Percentiles rank a stretch among this genome's conserved stretches.
These are phyloP conservation scores for Epinotia demarniana DNA, from an alignment of 2,888 invertebrate species.

Conservation along the genomic window DNA sequence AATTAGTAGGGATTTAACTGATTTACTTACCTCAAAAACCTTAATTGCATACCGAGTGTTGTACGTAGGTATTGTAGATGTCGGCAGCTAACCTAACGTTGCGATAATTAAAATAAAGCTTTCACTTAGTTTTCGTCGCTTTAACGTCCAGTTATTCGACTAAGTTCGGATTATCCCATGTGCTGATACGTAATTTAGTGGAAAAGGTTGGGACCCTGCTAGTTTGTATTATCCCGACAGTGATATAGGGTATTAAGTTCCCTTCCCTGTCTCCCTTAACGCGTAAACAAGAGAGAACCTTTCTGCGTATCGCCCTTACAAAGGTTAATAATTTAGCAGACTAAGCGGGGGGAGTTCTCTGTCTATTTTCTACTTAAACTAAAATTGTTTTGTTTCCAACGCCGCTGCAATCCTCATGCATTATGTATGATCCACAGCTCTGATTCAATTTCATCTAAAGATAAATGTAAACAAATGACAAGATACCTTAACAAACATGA, in stretches of 20 bases:
- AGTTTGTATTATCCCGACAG: constrained; percentile 83
- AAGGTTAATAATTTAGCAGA: constrained; percentile 83
- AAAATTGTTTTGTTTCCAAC: constrained; percentile 75
- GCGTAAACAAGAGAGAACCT: constrained; percentile 83
- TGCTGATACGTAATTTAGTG: constrained; percentile 83
- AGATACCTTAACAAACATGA: not conserved
- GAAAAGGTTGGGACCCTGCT: constrained; percentile 83
- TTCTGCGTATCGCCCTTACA: constrained; percentile 79
- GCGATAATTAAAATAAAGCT: constrained; percentile 58
- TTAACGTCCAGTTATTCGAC: constrained; percentile 70
- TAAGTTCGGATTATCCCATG: constrained; percentile 79
- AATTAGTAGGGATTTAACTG: too few relatives aligned
- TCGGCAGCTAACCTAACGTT: constrained; percentile 5
- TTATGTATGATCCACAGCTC: constrained; percentile 59
- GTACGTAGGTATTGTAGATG: not conserved
- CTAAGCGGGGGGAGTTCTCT: constrained; percentile 73
- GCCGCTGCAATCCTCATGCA: constrained; percentile 63
- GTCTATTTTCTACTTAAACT: constrained; percentile 75
- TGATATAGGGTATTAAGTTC: constrained; percentile 84
- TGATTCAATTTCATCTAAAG: constrained; percentile 50
- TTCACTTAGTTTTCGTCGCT: constrained; percentile 63
- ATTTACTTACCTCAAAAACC: not conserved
- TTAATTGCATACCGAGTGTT: not conserved
- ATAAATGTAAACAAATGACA: constrained; percentile 9
- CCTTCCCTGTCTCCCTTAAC: constrained; percentile 81